Percentiles rank a stretch among this genome's conserved stretches.
These are phyloP conservation scores for Lasioglossum albipes DNA, from an alignment of 1,140 invertebrate species.

Conservation along the genomic window DNA sequence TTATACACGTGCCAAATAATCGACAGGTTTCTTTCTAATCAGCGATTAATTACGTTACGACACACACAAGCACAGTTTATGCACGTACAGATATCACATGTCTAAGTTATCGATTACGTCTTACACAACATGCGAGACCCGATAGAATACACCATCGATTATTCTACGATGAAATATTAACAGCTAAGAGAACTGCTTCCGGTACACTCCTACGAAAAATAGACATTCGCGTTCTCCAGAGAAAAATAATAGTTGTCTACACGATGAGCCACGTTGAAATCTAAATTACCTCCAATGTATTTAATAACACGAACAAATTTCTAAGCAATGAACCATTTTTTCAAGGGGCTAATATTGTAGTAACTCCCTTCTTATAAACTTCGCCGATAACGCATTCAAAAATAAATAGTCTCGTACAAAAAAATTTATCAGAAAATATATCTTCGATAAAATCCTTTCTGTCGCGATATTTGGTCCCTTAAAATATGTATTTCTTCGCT, in stretches of 20 bases:
- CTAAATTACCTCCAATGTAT: no score
- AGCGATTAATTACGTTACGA: conserved; percentile 36
- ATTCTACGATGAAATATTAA: conserved; percentile 29
- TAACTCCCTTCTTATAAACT: no score
- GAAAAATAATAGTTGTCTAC: conserved; percentile 33
- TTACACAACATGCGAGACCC: conserved; percentile 28
- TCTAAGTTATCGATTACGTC: conserved; percentile 16
- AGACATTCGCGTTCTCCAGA: conserved; percentile 9
- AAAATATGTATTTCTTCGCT: no score
- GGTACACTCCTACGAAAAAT: conserved; percentile 12
- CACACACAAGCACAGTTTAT: conserved; percentile 22
- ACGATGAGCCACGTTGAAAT: no score
- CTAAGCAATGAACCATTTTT: no score
- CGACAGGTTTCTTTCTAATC: conserved; percentile 11
- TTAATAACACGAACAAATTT: no score
- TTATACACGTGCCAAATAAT: conserved; percentile 1
- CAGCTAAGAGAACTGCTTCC: conserved; percentile 7
- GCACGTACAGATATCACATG: neutral
- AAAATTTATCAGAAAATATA: no score
- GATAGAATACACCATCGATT: conserved; percentile 8
- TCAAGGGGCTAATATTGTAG: no score
- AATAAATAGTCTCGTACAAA: no score
- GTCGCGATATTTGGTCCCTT: no score
- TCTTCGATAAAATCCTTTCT: no score
- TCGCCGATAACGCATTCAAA: no score